Base-by-base conservation (phyloP, 2,888 invertebrate genomes). In the Temnothorax ravouxi region DNA sequence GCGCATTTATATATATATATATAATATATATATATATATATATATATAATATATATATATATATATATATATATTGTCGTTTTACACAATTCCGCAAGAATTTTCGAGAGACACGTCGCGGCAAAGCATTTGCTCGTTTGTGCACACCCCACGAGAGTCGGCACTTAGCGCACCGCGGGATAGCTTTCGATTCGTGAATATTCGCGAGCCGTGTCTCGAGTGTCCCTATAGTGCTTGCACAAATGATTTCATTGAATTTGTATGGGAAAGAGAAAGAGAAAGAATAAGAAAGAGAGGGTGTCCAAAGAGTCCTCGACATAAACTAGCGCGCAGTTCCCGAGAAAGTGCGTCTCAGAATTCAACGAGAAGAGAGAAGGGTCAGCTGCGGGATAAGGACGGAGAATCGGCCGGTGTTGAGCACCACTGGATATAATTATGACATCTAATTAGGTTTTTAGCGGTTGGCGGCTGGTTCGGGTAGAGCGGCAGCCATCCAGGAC, bases 401-500 rank as follows among this genome's bases (percentile, higher is more conserved):
- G 44, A 38, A 29, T 29, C 34, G 1, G 11, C 8, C 47, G 87
- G 88, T 0, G 47, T 92, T 94, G 94, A 91, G 91, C 90, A 88
- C 91, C 94, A 89, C 94, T 94, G 94, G 76, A 85, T 90, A 92
- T 94, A 94, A 94, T 94, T 94, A 94, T 94, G 94, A 94, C 94
- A 94, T 94, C 94, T 94, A 94, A 94, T 94, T 94, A 94, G 92
- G 91, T 94, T 94, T 94, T 94, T 93, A 93, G 93, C 93, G 91
- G 92, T 92, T 91, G 91, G 67, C 91, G 91, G 92, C 90, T 90
- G 91, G 89, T 87, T 89, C 89, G 90, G 87, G 83, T 90, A 87
- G 66, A 66, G 90, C 88, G 90, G 91, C 91, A 86, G 85, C 92
- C 89, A 90, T 91, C 88, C 89, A 86, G 87, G 89, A 88, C 86